phyloP scores from a whole-genome alignment of 2,113 vertebrate genomes.

The Turdus rufiventris region DNA sequence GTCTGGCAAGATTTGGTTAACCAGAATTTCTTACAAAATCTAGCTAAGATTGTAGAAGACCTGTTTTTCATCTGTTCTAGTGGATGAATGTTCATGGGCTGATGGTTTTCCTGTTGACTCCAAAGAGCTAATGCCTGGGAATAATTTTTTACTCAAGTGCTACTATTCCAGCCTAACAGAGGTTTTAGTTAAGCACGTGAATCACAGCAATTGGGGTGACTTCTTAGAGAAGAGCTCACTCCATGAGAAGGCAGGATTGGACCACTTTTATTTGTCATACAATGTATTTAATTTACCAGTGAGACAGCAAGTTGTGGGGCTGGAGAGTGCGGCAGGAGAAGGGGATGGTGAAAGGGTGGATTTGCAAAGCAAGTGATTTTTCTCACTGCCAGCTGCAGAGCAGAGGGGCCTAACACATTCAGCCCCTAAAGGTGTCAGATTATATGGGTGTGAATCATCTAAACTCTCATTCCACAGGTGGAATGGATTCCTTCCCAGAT shows the following conservation, averaged over 20 bases:
- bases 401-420: not conserved
- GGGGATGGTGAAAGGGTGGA: not conserved
- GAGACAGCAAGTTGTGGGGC: not conserved
- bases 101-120: not conserved
- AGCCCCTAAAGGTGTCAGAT: not conserved
- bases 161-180: not conserved
- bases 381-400: not conserved
- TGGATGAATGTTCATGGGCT: not conserved
- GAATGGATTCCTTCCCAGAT: not conserved
- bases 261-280: not conserved
- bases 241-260: not conserved
- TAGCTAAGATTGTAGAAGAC: not conserved
- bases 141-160: not conserved
- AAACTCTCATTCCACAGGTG: not conserved
- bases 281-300: rapidly evolving
- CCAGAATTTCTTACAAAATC: not conserved
- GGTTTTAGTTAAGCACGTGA: not conserved
- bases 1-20: not conserved
- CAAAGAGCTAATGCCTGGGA: rapidly evolving
- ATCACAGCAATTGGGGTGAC: not conserved
- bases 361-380: not conserved
- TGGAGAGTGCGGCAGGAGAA: not conserved
- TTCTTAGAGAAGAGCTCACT: not conserved
- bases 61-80: not conserved
- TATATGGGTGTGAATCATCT: not conserved